These are phyloP conservation scores for Physocephala rufipes DNA, from an alignment of 2,888 invertebrate genomes.

Conservation along the genomic window DNA sequence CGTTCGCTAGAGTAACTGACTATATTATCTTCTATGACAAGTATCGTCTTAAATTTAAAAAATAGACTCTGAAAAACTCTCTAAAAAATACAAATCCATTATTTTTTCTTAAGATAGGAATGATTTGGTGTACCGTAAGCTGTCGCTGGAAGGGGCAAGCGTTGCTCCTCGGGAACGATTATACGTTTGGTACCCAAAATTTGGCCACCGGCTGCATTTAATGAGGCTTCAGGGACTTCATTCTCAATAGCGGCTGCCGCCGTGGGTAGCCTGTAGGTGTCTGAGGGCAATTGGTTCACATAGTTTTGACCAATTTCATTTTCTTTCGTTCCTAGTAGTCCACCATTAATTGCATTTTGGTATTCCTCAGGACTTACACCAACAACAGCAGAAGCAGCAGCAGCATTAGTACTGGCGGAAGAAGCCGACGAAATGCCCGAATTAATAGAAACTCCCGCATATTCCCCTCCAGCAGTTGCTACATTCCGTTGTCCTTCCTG, in stretches of 20 bases:
- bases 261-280: not conserved
- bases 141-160: conserved; percentile 59
- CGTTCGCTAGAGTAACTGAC: conserved; percentile 7
- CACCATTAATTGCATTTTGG: conserved; percentile 50
- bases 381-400: conserved; percentile 38
- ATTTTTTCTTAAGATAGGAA: conserved; percentile 60
- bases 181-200: conserved; percentile 55
- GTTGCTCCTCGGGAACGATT: conserved; percentile 52
- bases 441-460: conserved; percentile 34
- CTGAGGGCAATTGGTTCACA: not conserved
- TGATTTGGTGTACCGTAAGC: conserved; percentile 73
- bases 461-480: conserved; percentile 25
- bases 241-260: conserved; percentile 43
- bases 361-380: conserved; percentile 44
- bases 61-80: not conserved
- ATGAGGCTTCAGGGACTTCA: conserved; percentile 51
- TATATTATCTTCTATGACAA: not conserved
- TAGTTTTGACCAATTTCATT: conserved; percentile 42
- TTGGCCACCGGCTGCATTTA: conserved; percentile 51
- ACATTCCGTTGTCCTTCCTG: conserved; percentile 50
- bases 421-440: no score
- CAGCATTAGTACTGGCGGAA: conserved; percentile 41
- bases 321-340: conserved; percentile 45
- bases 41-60: conserved; percentile 4
- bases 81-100: conserved; percentile 13